These are phyloP conservation scores for Poecilia gillii DNA, from an alignment of 2,797 vertebrate species.

Conservation along the genomic window DNA sequence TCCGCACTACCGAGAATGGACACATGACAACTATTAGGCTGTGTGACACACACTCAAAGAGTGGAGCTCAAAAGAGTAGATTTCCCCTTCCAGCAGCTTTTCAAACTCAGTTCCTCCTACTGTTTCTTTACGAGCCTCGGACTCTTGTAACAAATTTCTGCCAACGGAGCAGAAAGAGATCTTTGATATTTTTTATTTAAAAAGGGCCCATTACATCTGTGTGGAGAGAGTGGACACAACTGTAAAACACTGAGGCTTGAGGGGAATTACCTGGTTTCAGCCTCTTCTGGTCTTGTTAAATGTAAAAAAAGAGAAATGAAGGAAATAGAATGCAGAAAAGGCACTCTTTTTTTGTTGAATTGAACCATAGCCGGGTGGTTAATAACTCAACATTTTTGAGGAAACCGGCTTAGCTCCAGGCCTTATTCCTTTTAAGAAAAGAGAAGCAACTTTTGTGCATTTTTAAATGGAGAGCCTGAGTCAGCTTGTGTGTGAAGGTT, in stretches of 20 bases:
- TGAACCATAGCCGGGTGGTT: conserved; percentile 34
- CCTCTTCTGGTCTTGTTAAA: conserved; percentile 58
- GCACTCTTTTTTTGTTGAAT: conserved; percentile 42
- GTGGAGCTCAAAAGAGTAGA: conserved; percentile 32
- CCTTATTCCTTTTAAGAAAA: conserved; percentile 39
- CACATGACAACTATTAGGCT: conserved; percentile 41
- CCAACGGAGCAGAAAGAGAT: conserved; percentile 64
- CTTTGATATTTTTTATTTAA: conserved; percentile 75
- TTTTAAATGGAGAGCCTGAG: conserved; percentile 43
- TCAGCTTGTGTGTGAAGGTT: conserved; percentile 51
- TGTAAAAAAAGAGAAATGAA: conserved; percentile 42
- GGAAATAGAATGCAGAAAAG: conserved; percentile 12
- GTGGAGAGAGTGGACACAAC: conserved; percentile 46
- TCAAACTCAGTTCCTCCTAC: conserved; percentile 46
- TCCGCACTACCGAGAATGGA: conserved; percentile 14
- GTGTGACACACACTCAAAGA: conserved; percentile 13
- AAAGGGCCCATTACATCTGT: conserved; percentile 60
- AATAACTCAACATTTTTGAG: conserved; percentile 34
- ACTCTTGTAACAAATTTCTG: conserved; percentile 62
- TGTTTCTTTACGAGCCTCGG: conserved; percentile 58
- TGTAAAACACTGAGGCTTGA: conserved; percentile 56
- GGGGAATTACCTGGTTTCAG: conserved; percentile 63
- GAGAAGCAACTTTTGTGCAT: conserved; percentile 50
- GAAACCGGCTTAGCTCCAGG: conserved; percentile 35
- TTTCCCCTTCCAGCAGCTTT: conserved; percentile 43